These are phyloP conservation scores for Struthidea cinerea DNA, from an alignment of 2,113 vertebrate species.

Conservation along the genomic window DNA sequence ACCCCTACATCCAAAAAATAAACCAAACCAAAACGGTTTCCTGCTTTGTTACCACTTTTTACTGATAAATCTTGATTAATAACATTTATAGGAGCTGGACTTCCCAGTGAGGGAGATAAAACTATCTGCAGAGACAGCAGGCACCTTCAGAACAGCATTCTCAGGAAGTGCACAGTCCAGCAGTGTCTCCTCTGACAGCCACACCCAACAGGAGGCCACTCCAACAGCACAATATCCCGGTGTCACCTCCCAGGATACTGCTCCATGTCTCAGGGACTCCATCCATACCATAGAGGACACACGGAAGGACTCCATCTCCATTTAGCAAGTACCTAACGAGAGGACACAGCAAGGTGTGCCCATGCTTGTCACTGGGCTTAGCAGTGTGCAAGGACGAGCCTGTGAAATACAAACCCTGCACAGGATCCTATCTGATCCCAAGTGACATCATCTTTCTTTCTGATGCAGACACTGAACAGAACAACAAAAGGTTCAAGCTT, in stretches of 20 bases:
- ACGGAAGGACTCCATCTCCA: background rate
- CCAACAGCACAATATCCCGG: background rate
- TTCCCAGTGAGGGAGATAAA: background rate
- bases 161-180: background rate
- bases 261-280: background rate
- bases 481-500: background rate
- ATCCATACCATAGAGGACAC: background rate
- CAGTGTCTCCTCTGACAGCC: background rate
- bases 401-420: background rate
- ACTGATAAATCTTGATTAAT: background rate
- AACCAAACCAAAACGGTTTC: background rate
- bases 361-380: background rate
- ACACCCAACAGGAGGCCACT: background rate
- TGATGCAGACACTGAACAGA: background rate
- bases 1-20: background rate
- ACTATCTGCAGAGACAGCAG: background rate
- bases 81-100: background rate
- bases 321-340: fast-evolving
- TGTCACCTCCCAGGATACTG: no score
- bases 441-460: background rate
- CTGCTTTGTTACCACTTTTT: background rate
- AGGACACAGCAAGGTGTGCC: background rate
- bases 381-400: background rate
- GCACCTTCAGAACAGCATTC: background rate
- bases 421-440: background rate